Evolutionary conservation across 1,140 invertebrate genomes (phyloP).

Genomic region (Atta texana): DNA sequence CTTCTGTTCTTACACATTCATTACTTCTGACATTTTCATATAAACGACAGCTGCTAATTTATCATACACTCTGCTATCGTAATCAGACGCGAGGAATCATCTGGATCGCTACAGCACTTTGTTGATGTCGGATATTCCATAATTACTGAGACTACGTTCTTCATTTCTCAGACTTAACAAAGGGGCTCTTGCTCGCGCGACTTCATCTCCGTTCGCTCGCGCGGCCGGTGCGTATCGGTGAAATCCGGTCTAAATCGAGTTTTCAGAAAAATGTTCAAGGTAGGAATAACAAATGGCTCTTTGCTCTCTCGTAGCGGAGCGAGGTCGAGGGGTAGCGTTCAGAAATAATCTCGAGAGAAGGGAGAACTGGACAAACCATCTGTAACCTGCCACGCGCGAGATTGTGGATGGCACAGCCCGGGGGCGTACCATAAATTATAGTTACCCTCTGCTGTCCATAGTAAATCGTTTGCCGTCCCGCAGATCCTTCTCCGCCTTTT

Average conservation of each 20-base stretch:
- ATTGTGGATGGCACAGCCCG: slow-evolving; percentile 58
- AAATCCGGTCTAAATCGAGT: slow-evolving; percentile 59
- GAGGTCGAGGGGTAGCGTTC: slow-evolving; percentile 41
- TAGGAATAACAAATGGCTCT: slow-evolving; percentile 60
- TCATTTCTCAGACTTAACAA: slow-evolving; percentile 63
- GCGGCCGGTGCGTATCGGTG: slow-evolving; percentile 40
- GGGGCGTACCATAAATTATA: slow-evolving; percentile 63
- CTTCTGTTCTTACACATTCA: background rate
- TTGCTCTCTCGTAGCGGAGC: slow-evolving; percentile 1
- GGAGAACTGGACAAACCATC: slow-evolving; percentile 64
- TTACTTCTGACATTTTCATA: background rate
- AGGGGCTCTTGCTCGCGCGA: slow-evolving; percentile 27
- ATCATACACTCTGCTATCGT: slow-evolving; percentile 9
- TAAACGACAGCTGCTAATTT: slow-evolving; percentile 9
- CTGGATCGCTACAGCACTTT: slow-evolving; percentile 13
- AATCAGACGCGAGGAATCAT: slow-evolving; percentile 40
- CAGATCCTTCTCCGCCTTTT: slow-evolving; percentile 5
- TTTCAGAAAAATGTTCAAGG: slow-evolving; percentile 66
- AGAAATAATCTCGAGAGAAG: slow-evolving; percentile 69
- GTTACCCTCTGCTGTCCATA: slow-evolving; percentile 59
- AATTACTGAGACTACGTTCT: slow-evolving; percentile 43
- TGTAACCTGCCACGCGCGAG: slow-evolving; percentile 65
- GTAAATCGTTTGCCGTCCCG: slow-evolving; percentile 45
- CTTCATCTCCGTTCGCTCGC: slow-evolving; percentile 39
- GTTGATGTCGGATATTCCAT: slow-evolving; percentile 40